Conservation (phyloP, 2,888 invertebrate genomes). For the Rutpela maculata region DNA sequence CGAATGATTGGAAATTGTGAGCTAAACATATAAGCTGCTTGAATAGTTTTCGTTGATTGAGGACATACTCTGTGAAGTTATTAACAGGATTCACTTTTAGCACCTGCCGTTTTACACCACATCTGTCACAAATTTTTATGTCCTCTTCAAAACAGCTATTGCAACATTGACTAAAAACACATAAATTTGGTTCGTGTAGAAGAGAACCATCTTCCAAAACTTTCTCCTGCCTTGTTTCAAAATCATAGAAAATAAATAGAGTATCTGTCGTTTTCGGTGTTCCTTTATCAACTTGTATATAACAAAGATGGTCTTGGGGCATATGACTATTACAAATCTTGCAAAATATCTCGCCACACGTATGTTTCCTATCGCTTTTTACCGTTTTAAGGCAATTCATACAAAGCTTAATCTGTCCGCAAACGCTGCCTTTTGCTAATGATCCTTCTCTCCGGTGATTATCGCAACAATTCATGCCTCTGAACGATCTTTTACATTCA, state of each 20-base stretch:
- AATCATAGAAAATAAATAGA: background rate
- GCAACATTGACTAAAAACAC: background rate
- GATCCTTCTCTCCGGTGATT: background rate
- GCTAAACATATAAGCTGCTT: background rate
- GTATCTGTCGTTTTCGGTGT: background rate
- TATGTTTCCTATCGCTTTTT: background rate
- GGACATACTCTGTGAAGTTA: background rate
- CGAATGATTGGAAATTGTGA: background rate
- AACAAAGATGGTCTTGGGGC: background rate
- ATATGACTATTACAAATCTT: background rate
- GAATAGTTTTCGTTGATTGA: background rate
- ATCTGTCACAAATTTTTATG: background rate
- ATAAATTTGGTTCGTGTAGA: background rate
- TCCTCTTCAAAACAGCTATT: background rate
- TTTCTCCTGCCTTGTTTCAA: too few relatives aligned
- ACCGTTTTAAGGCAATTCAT: too few relatives aligned
- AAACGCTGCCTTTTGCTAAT: background rate
- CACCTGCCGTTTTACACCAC: background rate
- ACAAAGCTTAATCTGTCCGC: background rate
- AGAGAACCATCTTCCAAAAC: too few relatives aligned
- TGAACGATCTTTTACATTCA: constrained; percentile 42
- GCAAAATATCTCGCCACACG: background rate
- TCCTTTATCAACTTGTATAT: background rate
- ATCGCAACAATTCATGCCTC: background rate
- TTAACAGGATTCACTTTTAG: background rate